Base-by-base conservation (phyloP, 2,113 vertebrate species). In the Pimephales promelas region DNA sequence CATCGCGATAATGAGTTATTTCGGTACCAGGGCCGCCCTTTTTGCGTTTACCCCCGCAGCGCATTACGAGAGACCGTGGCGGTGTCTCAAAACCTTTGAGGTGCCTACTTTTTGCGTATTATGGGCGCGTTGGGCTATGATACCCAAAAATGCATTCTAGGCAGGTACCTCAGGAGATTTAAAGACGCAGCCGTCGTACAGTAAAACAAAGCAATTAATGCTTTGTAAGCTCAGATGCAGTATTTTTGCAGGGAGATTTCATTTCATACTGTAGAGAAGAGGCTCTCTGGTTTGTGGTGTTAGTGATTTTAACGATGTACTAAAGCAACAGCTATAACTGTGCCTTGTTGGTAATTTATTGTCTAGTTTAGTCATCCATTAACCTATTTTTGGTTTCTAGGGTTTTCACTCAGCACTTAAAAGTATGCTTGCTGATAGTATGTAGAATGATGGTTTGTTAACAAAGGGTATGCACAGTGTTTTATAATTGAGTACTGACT, bases 321-420 rank as follows among this genome's bases (percentile, higher is more conserved):
- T 20, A 52, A 74, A 52, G 9, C 43, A 52, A 49, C 72, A 49
- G 14, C 45, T 49, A 26, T 31, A 10, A 31, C 13, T 28, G 71
- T 74, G 45, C 24, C 7, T 73, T 73, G 68, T n/a, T 73, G 40
- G 71, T 73, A 16, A 73, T 49, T 73, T 72, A 78, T 59, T 45
- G 54, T 78, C 56, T 78, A 26, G 34, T 45, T 78, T 78, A 61
- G 54, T 79, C 76, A 47, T 36, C 76, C 16, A 47, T 79, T 79
- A 79, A 62, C 57, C 24, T 47, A 20, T 79, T 18, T 62, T 28
- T 3, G n/a, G 24, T 79, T 26, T 45, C 76, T 45, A 52, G n/a
- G 47, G 8, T 74, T 74, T 74, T 74, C 26, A 31, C 8, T 28
- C 16, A 18, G 18, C 47, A 52, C 24, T 74, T 74, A 16, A 74